These are phyloP conservation scores for Ornithoptera priamus DNA, from an alignment of 2,888 invertebrate genomes.

Conservation along the genomic window DNA sequence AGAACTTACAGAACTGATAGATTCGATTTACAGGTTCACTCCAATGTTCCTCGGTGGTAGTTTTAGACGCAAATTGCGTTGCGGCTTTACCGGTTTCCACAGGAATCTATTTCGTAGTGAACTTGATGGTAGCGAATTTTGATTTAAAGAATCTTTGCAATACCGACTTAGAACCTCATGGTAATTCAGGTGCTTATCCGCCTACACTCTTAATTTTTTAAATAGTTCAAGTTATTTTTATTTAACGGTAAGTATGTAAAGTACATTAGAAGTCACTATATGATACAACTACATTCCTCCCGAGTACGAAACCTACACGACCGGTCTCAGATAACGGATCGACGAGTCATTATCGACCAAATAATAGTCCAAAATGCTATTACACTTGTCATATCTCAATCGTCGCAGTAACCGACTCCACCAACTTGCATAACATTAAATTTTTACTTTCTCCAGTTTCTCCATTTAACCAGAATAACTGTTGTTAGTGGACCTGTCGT, in stretches of 20 bases:
- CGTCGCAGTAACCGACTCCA: conserved; percentile 31
- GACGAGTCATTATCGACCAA: conserved; percentile 62
- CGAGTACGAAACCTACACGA: conserved; percentile 48
- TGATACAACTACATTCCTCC: conserved; percentile 52
- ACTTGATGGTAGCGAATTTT: conserved; percentile 5
- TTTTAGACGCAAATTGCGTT: conserved; percentile 64
- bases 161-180: no score
- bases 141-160: no score
- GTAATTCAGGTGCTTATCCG: no score
- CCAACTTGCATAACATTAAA: background rate
- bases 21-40: conserved; percentile 75
- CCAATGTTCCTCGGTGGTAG: conserved; percentile 63
- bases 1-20: conserved; percentile 66
- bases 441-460: background rate
- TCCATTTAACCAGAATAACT: background rate
- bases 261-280: conserved; percentile 47
- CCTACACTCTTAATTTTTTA: background rate
- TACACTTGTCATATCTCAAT: conserved; percentile 38
- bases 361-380: conserved; percentile 55
- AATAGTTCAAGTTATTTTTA: background rate
- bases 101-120: conserved; percentile 45
- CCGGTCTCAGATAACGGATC: conserved; percentile 62
- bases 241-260: background rate
- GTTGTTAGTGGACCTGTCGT: no score
- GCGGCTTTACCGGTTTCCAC: conserved; percentile 65